phyloP scores from a whole-genome alignment of 2,113 vertebrate genomes.

The Pseudopodoces humilis region DNA sequence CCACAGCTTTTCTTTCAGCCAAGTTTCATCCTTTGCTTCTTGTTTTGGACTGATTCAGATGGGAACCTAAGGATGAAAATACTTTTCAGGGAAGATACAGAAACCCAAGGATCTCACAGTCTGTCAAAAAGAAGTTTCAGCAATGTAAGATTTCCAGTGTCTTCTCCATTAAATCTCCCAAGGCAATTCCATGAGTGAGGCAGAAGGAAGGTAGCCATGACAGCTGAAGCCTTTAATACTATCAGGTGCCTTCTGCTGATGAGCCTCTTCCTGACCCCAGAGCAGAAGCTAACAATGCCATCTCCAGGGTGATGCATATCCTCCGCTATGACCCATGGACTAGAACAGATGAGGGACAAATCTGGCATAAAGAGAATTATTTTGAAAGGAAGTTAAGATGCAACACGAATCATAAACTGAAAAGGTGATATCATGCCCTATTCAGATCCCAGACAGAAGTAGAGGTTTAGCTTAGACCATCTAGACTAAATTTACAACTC shows the following conservation, averaged over 20 bases:
- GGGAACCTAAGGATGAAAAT: neutral
- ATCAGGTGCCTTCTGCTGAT: conserved; percentile 43
- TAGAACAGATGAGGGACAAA: neutral
- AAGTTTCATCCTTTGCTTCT: neutral
- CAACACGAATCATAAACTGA: neutral
- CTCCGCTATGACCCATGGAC: neutral
- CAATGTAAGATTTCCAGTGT: conserved; percentile 2
- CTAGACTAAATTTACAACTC: neutral
- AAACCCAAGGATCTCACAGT: neutral
- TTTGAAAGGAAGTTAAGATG: conserved; percentile 16
- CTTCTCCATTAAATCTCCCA: conserved; percentile 60
- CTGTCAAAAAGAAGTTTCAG: neutral
- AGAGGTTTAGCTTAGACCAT: neutral
- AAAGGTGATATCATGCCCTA: neutral
- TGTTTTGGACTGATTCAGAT: neutral
- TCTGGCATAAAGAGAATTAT: neutral
- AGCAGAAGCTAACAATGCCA: conserved; percentile 42
- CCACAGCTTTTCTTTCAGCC: neutral
- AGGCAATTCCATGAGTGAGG: neutral
- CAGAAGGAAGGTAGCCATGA: conserved; percentile 43
- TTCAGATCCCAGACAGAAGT: neutral
- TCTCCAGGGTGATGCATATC: conserved; percentile 27
- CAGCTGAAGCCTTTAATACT: conserved; percentile 54
- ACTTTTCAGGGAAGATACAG: neutral
- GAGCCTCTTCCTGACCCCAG: neutral